Conservation (phyloP, 2,888 invertebrate species). For the Dicyrtoma fusca region DNA sequence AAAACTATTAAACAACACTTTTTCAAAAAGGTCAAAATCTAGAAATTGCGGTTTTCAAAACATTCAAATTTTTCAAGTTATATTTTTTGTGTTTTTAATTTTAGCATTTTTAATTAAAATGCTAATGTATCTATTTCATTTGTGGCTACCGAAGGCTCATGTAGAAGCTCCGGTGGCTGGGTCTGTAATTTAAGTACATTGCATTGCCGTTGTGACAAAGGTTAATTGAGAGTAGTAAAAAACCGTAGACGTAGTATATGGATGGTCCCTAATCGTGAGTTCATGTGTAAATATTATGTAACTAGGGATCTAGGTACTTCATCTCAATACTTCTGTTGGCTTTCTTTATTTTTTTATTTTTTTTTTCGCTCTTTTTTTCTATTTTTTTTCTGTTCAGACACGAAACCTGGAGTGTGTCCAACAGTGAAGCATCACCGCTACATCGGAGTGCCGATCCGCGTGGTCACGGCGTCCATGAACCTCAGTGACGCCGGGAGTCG, state of each 20-base stretch:
- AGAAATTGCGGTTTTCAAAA: too few species aligned
- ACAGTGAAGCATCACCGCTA: constrained; percentile 14
- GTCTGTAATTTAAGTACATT: constrained; percentile 76
- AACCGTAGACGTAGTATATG: too few species aligned
- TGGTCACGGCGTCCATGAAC: neutral
- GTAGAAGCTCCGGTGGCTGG: constrained; percentile 74
- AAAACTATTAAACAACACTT: too few species aligned
- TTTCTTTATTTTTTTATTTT: too few species aligned
- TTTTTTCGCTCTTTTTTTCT: too few species aligned
- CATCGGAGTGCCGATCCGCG: neutral
- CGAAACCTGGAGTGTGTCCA: constrained; percentile 46
- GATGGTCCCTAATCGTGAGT: neutral
- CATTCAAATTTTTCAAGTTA: too few species aligned
- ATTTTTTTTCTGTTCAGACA: constrained; percentile 31
- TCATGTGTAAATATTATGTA: neutral
- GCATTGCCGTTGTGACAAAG: too few species aligned
- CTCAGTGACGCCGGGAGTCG: neutral
- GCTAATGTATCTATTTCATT: constrained; percentile 72
- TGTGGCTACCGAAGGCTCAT: constrained; percentile 75
- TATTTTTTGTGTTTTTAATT: too few species aligned
- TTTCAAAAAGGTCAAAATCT: too few species aligned
- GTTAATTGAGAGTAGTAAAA: too few species aligned
- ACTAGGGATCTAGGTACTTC: too few species aligned
- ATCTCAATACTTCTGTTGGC: constrained; percentile 2
- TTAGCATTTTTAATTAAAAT: too few species aligned